Base-by-base conservation (phyloP, 2,888 invertebrate genomes). In the Hyles lineata region DNA sequence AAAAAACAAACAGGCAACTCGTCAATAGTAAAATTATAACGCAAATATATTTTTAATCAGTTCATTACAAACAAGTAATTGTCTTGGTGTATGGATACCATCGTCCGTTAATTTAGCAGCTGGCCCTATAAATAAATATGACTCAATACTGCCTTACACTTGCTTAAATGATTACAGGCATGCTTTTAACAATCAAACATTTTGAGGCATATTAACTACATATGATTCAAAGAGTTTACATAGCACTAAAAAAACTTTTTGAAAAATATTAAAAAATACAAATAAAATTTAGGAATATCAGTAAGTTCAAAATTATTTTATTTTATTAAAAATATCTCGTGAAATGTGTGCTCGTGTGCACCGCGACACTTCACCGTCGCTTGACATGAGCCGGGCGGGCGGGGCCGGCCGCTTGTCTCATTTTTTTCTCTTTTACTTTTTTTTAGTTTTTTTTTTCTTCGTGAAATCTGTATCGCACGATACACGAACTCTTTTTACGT, bases 401-500 rank as follows among this genome's bases (percentile, higher is more conserved):
- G 88, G 86, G 83, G 83, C 85, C 78, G 78, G 76, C 76, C 79
- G 80, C 82, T 78, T 80, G 82, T 84, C 85, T 81, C 80, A 80
- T 84, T 85, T 85, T 83, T 82, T 81, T 73, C 76, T 77, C 78
- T 79, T 81, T 81, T 80, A 80, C 76, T 77, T 79, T 79, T 81
- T 81, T 80, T 80, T 82, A 2, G 29, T 29, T 84, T 84, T 70
- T 86, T 87, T 89, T 89, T 88, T 85, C 82, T 78, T 87, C 82
- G 85, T 88, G 86, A 89, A 91, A 91, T 91, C 89, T 90, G 90
- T 91, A 92, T 90, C 86, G 91, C 91, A 92, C 91, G 90, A 87
- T 86, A 89, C 83, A 87, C 85, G 86, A 85, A 86, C 79, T 86
- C 85, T 85, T 87, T 88, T 85, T 84, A 82, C 80, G 79, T 85